Percentiles rank a stretch among this genome's conserved stretches.
Conservation (phyloP, 2,888 invertebrate species). For the Euzophera pinguis region DNA sequence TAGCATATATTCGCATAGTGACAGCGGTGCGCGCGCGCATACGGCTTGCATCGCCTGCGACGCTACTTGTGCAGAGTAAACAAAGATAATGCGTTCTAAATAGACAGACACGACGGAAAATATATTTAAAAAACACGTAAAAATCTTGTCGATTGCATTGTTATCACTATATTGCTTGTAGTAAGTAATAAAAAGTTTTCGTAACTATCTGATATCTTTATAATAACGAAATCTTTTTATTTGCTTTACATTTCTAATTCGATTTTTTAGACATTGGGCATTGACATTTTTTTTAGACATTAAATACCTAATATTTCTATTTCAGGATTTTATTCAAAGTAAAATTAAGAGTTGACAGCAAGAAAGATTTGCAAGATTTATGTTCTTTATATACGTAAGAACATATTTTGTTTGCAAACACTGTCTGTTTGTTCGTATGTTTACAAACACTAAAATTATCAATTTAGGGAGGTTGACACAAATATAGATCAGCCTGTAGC, state of each 20-base stretch:
- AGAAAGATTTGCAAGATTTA: no score
- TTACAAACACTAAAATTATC: conserved; percentile 3
- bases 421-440: not conserved
- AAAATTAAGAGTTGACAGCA: no score
- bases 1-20: conserved; percentile 26
- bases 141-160: not conserved
- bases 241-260: no score
- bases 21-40: conserved; percentile 21
- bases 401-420: not conserved
- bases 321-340: no score
- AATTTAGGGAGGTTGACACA: conserved; percentile 8
- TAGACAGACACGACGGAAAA: not conserved
- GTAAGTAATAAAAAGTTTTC: not conserved
- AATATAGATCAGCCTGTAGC: conserved; percentile 5
- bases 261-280: no score
- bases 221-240: no score
- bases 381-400: not conserved
- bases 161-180: not conserved
- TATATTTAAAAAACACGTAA: not conserved
- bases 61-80: conserved; percentile 3
- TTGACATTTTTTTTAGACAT: no score
- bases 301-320: no score
- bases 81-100: conserved; percentile 7
- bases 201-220: no score
- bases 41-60: conserved; percentile 7